Percentiles rank a stretch among this genome's conserved stretches.
Evolutionary conservation across 2,888 invertebrate genomes (phyloP).

Genomic region (Lasioglossum oenotherae): DNA sequence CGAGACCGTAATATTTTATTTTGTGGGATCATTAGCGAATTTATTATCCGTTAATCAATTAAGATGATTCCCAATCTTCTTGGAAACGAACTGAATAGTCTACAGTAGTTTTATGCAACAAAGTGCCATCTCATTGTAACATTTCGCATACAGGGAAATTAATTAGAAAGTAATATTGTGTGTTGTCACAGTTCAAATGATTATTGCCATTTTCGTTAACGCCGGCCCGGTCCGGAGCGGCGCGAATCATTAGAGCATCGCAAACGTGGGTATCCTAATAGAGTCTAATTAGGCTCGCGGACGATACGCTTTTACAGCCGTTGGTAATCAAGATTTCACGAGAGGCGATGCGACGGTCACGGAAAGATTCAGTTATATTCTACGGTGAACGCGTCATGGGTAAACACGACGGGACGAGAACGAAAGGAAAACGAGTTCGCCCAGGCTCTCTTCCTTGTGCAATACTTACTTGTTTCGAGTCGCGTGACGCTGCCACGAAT

Average conservation of each 20-base stretch:
- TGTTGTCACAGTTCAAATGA: neutral
- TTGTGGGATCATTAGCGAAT: neutral
- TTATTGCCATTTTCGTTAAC: neutral
- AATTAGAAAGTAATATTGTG: neutral
- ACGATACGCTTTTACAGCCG: constrained; percentile 52
- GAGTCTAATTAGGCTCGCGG: constrained; percentile 21
- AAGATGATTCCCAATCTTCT: neutral
- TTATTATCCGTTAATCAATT: neutral
- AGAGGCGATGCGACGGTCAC: neutral
- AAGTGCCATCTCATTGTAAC: neutral
- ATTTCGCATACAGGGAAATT: neutral
- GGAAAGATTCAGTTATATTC: constrained; percentile 33
- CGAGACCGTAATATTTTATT: neutral
- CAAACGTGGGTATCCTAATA: constrained; percentile 26
- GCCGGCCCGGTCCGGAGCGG: neutral
- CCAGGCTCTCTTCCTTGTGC: constrained; percentile 38
- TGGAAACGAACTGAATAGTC: neutral
- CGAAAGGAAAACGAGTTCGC: constrained; percentile 34
- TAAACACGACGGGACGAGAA: constrained; percentile 8
- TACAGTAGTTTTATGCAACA: neutral
- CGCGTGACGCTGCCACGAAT: constrained; percentile 23
- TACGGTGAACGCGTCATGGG: constrained; percentile 14
- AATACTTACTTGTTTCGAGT: constrained; percentile 18
- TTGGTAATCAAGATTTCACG: neutral
- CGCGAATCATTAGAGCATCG: neutral